Conservation (phyloP, 2,113 vertebrate species). For the Pholis gunnellus region DNA sequence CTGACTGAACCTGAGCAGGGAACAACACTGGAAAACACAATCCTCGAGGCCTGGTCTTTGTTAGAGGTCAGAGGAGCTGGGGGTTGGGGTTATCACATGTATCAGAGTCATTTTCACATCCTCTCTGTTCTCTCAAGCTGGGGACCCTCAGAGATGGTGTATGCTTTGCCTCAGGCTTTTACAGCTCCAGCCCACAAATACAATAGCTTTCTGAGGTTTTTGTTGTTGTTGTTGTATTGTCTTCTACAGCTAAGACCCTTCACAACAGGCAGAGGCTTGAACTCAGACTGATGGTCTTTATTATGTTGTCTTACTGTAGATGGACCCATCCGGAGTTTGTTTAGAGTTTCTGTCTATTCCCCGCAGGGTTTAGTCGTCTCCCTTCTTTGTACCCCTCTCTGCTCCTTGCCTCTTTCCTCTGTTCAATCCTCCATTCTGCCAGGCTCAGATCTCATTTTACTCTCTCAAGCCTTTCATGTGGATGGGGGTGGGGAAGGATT, state of each 20-base stretch:
- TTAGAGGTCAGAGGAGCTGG: conserved; percentile 42
- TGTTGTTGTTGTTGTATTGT: conserved; percentile 10
- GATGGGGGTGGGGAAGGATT: conserved; percentile 20
- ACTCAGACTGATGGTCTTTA: conserved; percentile 28
- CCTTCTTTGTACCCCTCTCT: conserved; percentile 23
- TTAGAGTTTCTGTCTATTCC: conserved; percentile 33
- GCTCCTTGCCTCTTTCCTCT: conserved; percentile 16
- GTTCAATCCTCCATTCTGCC: conserved; percentile 13
- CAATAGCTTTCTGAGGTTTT: conserved; percentile 32
- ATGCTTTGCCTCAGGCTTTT: conserved; percentile 1
- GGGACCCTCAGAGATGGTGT: conserved; percentile 23
- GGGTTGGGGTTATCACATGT: conserved; percentile 25
- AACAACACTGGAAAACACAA: conserved; percentile 54
- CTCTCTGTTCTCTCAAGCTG: not conserved
- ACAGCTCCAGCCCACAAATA: conserved; percentile 1
- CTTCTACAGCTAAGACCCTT: conserved; percentile 12
- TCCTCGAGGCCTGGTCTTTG: conserved; percentile 33
- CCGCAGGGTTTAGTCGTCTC: conserved; percentile 14
- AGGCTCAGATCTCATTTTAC: conserved; percentile 51
- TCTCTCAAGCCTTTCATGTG: conserved; percentile 55
- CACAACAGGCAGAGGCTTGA: conserved; percentile 9
- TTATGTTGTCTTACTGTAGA: conserved; percentile 17
- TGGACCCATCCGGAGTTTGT: conserved; percentile 38
- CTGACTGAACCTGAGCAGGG: conserved; percentile 40
- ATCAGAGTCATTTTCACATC: conserved; percentile 35